Base-by-base conservation (phyloP, 2,888 invertebrate genomes). In the Ypsolopha scabrella region DNA sequence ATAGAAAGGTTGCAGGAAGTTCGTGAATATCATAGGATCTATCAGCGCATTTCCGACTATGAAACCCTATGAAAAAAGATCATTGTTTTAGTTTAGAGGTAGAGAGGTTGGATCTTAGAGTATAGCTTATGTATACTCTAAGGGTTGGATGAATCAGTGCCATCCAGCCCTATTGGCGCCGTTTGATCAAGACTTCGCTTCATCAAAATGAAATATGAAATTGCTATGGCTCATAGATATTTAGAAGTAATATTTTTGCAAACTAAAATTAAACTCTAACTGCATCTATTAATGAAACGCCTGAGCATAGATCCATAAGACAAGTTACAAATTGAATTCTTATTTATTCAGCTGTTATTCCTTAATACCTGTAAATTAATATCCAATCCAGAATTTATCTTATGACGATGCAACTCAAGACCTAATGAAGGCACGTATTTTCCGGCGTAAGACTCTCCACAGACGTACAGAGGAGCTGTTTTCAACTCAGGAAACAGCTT, bases 381-480 rank as follows among this genome's bases (percentile, higher is more conserved):
- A 13, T 58, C 56, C 36, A 54, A 47, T 7, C 57, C 51, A 4
- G 55, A 53, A 65, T n/a, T 41, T 44, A 47, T 58, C 53, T 64
- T 64, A 11, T 60, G 57, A 24, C 57, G 53, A 54, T 70, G 76
- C n/a, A 83, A 85, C 53, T 77, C 72, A 55, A 75, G 71, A 0
- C 80, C 78, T 45, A 90, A 66, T 0, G 85, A 80, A 4, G 87
- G 66, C 14, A 68, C 64, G 54, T 68, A 65, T 56, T 69, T 68
- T 60, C 87, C 86, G 36, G 79, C 85, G 60, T 81, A 86, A 0
- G 81, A 83, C 70, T 89, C 88, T 36, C 89, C 89, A 7, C 87
- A 78, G 1, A 87, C 72, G 62, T 80, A 89, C 58, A 89, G 86
- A 34, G 82, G 82, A 60, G 78, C 80, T 11, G 56, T 48, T 60